phyloP scores from a whole-genome alignment of 2,113 vertebrate species.

The Myrmecobius fasciatus region DNA sequence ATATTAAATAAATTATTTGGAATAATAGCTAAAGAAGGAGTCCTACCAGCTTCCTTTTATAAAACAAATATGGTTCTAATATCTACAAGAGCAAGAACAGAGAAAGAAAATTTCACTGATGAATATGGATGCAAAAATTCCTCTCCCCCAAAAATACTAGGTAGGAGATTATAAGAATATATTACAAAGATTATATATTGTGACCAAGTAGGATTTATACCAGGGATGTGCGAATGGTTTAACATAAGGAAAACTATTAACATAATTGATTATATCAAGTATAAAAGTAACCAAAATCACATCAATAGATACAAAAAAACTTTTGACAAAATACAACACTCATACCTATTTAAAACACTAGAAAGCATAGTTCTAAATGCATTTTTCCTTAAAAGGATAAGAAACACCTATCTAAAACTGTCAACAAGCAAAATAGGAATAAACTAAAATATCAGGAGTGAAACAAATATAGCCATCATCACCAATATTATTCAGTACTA shows the following conservation, averaged over 20 bases:
- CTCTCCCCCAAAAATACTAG: too few relatives aligned
- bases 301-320: background rate
- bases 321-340: too few relatives aligned
- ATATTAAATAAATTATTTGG: background rate
- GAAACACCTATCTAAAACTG: background rate
- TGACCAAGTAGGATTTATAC: too few relatives aligned
- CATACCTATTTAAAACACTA: too few relatives aligned
- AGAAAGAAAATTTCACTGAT: background rate
- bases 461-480: background rate
- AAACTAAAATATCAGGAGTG: background rate
- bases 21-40: background rate
- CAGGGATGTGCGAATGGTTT: background rate
- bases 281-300: background rate
- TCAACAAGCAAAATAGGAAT: too few relatives aligned
- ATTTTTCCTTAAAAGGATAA: background rate
- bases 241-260: background rate
- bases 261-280: background rate
- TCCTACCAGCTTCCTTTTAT: background rate
- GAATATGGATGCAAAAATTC: background rate
- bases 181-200: background rate
- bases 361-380: background rate
- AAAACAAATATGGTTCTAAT: background rate
- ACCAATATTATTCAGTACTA: background rate
- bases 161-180: background rate
- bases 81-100: background rate